Evolutionary conservation across 2,888 invertebrate genomes (phyloP), one percentile per base, ranked within the genome.

Genomic region (Drosophila subsilvestris): DNA sequence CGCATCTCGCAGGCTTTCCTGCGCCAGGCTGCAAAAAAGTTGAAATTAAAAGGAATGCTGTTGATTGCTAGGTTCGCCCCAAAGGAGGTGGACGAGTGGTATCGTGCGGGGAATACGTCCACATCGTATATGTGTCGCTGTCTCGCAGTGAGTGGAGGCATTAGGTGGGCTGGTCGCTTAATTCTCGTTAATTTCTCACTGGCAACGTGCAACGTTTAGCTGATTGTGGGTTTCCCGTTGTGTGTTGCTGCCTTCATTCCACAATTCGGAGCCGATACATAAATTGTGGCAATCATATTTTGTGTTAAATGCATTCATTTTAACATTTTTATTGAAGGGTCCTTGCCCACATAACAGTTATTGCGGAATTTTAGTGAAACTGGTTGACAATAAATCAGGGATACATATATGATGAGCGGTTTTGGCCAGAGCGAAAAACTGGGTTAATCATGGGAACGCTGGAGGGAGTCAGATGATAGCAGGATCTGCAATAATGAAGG

Each of bases 201-300:
- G 79, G 79, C 78, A 78, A 81, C 71, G 78, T 71, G 78, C 76
- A 90, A 74, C 90, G 90, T 90, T 90, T 90, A 90, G 80, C 88
- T 90, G 90, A 90, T 90, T 90, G 87, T 69, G 57, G 90, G 90
- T 82, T 89, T 67, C 70, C 50, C 51, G 20, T 20, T 58, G 56
- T 12, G 32, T 37, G 25, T 54, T 56, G 67, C 45, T 61, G 63
- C 63, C 29, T 14, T 17, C 32, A 18, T 14, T 12, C 48, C 49
- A 44, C 9, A 14, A 22, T 37, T 6, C 6, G 37, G 18, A 50
- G 29, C 5, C 25, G 32, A 14, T 22, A 55, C 67, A 54, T 69
- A 73, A 67, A 71, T 79, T 80, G 73, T 76, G 67, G 72, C 85
- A 73, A 79, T 86, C 82, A 84, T 85, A 82, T 78, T 81, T 82